Evolutionary conservation across 2,113 vertebrate genomes (phyloP), one percentile per base, ranked within the genome.

Genomic region (Vanacampus margaritifer): DNA sequence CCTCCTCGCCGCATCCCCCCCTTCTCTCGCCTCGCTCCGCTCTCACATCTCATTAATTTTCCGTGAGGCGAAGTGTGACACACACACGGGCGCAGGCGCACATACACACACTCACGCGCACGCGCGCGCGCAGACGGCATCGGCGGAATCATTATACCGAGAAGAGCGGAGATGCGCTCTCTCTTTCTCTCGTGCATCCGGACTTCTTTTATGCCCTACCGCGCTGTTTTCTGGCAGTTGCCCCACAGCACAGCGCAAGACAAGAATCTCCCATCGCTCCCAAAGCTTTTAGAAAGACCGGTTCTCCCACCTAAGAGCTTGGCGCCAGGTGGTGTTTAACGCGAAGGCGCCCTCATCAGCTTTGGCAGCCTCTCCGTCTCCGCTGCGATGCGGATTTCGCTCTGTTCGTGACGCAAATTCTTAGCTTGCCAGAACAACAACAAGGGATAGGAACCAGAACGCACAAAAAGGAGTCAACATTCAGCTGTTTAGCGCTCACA

Each of bases 41-140:
- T 83, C 86, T 89, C 87, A 87, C 87, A 90, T 89, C 89, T 90
- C 85, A 87, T 89, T 88, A 86, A 86, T 90, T 90, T 87, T 87
- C 87, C 64, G 86, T 82, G 85, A 84, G 82, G 86, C 84, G 74
- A 89, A 87, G 85, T 89, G 89, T 90, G 84, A 88, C 83, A 88
- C 80, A 78, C 78, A n/a, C 70, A 45, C 53, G 56, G 72, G 68
- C 48, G 10, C 66, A 48, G 28, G 10, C 72, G 9, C 51, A 46
- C 69, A 48, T 67, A 43, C 70, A 46, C 71, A 57, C 48, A 36
- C 61, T 32, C 41, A 26, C 41, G 17, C 17, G 32, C 61, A 51
- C 41, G 35, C 39, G 66, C 64, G 32, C 45, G 62, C 68, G 63
- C 72, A 78, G 80, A 74, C 84, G 80, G 83, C 80, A 70, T 86